These are phyloP conservation scores for Pseudonaja textilis DNA, from an alignment of 2,113 vertebrate species.

Conservation along the genomic window DNA sequence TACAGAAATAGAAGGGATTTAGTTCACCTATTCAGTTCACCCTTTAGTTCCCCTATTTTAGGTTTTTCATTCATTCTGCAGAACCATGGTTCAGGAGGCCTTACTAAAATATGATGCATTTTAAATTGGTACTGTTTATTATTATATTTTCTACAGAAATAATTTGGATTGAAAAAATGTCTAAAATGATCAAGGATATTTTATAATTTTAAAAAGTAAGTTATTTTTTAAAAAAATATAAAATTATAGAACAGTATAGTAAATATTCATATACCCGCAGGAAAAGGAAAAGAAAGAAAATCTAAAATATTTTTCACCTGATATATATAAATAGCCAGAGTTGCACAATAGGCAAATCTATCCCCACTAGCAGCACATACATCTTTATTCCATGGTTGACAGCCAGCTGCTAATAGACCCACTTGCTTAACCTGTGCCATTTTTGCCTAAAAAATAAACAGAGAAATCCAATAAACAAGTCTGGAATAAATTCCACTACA, in stretches of 20 bases:
- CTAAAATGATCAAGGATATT: background rate
- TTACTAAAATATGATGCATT: background rate
- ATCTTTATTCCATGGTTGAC: constrained; percentile 98
- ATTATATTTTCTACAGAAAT: background rate
- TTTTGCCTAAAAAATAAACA: constrained; percentile 68
- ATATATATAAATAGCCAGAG: constrained; percentile 94
- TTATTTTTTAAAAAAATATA: background rate
- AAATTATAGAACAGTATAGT: background rate
- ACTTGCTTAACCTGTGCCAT: constrained; percentile 98
- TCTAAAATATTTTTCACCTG: constrained; percentile 75
- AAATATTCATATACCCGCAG: background rate
- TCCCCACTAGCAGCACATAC: constrained; percentile 92
- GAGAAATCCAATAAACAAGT: constrained; percentile 9
- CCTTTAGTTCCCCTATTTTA: background rate
- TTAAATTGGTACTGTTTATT: background rate
- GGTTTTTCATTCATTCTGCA: background rate
- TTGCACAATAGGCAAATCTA: constrained; percentile 96
- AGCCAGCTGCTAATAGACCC: constrained; percentile 91
- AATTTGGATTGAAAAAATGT: background rate
- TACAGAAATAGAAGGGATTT: background rate
- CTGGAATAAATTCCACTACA: background rate
- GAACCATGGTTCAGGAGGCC: background rate
- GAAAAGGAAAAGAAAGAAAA: background rate
- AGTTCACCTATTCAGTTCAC: background rate
- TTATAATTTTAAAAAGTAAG: background rate